Evolutionary conservation across 2,888 invertebrate genomes (phyloP).

Genomic region (Aleiodes leptofemur): DNA sequence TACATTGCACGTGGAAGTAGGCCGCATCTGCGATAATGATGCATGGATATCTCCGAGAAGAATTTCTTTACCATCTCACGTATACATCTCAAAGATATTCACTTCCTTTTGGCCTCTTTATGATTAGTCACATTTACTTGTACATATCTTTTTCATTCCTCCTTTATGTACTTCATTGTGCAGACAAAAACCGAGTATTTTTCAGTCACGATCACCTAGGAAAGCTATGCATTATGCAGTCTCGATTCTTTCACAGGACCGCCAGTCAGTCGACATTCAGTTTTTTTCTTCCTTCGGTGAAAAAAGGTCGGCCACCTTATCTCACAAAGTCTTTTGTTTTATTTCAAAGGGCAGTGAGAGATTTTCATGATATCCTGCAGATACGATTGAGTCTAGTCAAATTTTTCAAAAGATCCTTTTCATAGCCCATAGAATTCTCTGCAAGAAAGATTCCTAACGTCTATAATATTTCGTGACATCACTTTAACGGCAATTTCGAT

Average conservation of each 20-base stretch:
- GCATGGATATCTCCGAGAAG: conserved; percentile 41
- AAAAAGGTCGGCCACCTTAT: neutral
- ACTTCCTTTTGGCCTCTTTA: neutral
- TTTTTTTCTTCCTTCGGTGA: too few species aligned
- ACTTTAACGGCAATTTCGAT: too few species aligned
- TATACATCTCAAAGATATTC: neutral
- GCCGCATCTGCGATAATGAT: conserved; percentile 37
- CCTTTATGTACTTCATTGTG: conserved; percentile 3
- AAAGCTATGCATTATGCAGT: conserved; percentile 42
- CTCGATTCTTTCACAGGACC: neutral
- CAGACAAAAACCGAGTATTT: conserved; percentile 18
- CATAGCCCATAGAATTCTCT: too few species aligned
- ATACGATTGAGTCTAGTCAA: too few species aligned
- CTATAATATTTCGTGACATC: too few species aligned
- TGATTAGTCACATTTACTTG: neutral
- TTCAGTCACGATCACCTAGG: conserved; percentile 10
- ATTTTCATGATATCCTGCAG: neutral
- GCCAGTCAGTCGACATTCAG: conserved; percentile 1
- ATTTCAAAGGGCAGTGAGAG: neutral
- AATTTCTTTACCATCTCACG: conserved; percentile 11
- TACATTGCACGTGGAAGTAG: conserved; percentile 39
- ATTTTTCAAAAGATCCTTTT: too few species aligned
- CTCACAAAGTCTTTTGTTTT: neutral
- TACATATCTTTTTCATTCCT: neutral
- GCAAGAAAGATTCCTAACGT: too few species aligned